Conservation (phyloP, 2,113 vertebrate species). For the Leucosticte australis region DNA sequence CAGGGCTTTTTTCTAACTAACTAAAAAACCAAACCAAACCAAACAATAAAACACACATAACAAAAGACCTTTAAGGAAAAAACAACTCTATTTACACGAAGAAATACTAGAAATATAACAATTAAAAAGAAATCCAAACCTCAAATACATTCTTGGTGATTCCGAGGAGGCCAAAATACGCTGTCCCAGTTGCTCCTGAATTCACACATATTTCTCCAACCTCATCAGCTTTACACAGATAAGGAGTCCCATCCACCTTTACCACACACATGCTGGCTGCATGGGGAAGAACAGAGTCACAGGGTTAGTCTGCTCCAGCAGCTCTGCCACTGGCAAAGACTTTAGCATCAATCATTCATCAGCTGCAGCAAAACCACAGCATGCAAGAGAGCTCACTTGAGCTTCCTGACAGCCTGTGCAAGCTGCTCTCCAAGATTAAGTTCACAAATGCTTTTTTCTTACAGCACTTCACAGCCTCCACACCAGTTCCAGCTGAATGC, state of each 20-base stretch:
- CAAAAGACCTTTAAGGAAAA: not conserved
- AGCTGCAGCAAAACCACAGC: not conserved
- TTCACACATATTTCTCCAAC: slow-evolving; percentile 93
- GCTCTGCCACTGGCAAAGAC: not conserved
- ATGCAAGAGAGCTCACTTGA: not conserved
- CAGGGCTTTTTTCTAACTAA: not conserved
- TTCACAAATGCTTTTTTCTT: not conserved
- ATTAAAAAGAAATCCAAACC: slow-evolving; percentile 68
- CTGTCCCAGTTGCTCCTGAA: slow-evolving; percentile 82
- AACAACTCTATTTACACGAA: not conserved
- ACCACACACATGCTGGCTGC: slow-evolving; percentile 89
- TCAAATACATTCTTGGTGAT: slow-evolving; percentile 95
- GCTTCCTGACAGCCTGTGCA: not conserved
- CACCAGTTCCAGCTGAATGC: not conserved
- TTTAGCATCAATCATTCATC: not conserved
- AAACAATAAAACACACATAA: not conserved
- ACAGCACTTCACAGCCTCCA: not conserved
- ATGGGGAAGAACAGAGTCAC: not conserved
- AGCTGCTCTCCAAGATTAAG: not conserved
- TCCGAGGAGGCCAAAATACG: slow-evolving; percentile 89
- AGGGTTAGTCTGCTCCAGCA: not conserved
- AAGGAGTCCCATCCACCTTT: slow-evolving; percentile 87
- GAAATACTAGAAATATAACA: not conserved
- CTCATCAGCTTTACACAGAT: slow-evolving; percentile 91
- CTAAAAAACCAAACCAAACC: not conserved